phyloP scores from a whole-genome alignment of 2,888 invertebrate species.

The Agelastica alni region DNA sequence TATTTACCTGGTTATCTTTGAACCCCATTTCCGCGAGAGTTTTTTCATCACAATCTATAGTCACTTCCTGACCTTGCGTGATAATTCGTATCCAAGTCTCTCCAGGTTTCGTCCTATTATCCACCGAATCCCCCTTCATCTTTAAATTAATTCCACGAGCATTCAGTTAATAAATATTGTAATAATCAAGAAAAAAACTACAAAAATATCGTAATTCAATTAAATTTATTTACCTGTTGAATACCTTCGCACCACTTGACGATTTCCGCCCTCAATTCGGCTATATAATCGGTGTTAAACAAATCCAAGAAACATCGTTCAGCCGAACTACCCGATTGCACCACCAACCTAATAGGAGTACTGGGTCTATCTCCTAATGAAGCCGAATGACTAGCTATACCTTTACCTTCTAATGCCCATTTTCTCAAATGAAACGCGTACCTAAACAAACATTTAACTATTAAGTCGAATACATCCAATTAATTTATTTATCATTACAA shows the following conservation, averaged over 20 bases:
- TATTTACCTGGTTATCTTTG: slow-evolving; percentile 90
- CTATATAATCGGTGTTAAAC: slow-evolving; percentile 84
- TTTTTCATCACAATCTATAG: slow-evolving; percentile 90
- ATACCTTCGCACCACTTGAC: slow-evolving; percentile 91
- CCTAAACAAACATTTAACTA: slow-evolving; percentile 51
- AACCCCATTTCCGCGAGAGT: slow-evolving; percentile 89
- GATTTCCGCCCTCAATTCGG: slow-evolving; percentile 90
- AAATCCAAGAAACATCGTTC: slow-evolving; percentile 83
- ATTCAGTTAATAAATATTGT: no score
- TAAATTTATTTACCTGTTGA: slow-evolving; percentile 47
- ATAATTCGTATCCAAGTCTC: slow-evolving; percentile 80
- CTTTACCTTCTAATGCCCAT: slow-evolving; percentile 84
- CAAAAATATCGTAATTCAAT: no score
- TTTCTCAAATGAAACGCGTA: slow-evolving; percentile 88
- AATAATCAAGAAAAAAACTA: no score
- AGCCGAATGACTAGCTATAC: slow-evolving; percentile 78
- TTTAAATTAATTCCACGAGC: slow-evolving; percentile 34
- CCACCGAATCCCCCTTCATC: slow-evolving; percentile 45
- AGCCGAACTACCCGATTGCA: slow-evolving; percentile 87
- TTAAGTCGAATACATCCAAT: background rate
- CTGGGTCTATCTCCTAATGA: slow-evolving; percentile 64
- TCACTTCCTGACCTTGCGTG: slow-evolving; percentile 90
- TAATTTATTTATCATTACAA: no score
- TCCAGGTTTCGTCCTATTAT: slow-evolving; percentile 56
- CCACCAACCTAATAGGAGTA: slow-evolving; percentile 73